These are phyloP conservation scores for Hipparchia semele DNA, from an alignment of 2,888 invertebrate genomes.

Conservation along the genomic window DNA sequence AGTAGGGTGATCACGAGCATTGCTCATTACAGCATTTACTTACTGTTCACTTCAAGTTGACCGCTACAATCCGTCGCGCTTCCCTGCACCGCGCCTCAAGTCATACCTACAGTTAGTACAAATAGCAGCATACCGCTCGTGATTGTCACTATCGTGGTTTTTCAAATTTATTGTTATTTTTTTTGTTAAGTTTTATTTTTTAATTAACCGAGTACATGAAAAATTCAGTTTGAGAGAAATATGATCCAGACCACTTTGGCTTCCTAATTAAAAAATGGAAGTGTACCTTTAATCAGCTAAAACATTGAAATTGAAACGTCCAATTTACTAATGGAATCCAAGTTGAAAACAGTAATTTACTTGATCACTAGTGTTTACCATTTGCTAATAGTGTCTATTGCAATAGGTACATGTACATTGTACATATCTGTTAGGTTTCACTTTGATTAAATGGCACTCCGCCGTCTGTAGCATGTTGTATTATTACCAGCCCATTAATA, in stretches of 20 bases:
- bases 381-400: background rate
- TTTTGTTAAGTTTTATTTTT: no score
- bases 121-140: no score
- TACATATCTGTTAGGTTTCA: background rate
- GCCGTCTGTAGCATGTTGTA: background rate
- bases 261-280: background rate
- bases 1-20: background rate
- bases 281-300: background rate
- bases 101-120: no score
- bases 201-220: no score
- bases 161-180: no score
- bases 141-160: no score
- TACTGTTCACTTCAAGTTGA: no score
- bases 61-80: no score
- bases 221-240: no score
- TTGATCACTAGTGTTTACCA: background rate
- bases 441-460: background rate
- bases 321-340: conserved; percentile 9
- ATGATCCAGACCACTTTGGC: no score
- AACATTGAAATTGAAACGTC: background rate
- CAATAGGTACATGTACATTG: background rate
- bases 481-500: no score
- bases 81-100: no score
- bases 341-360: conserved; percentile 4
- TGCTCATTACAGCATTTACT: background rate